Evolutionary conservation across 53 echinoderm and acorn worm species (phyloP).

Genomic region (Astropecten irregularis): DNA sequence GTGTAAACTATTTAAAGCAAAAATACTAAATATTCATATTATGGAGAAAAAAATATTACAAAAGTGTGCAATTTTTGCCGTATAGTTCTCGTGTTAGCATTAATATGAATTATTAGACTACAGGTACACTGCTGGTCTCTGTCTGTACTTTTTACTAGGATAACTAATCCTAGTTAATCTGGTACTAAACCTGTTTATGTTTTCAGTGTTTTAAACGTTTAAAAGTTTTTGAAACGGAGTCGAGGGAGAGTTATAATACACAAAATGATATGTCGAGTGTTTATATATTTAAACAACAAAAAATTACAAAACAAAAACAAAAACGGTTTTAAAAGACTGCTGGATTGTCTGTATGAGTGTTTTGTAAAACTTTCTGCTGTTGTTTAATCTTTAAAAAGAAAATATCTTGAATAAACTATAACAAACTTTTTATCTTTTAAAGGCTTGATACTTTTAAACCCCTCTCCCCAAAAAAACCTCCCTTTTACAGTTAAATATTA

Average conservation of each 20-base stretch:
- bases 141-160: slow-evolving; percentile 38
- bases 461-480: too few species aligned
- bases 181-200: slow-evolving; percentile 7
- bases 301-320: too few species aligned
- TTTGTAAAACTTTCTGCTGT: slow-evolving; percentile 35
- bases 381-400: too few species aligned
- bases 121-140: slow-evolving; percentile 36
- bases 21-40: too few species aligned
- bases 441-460: slow-evolving; percentile 8
- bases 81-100: slow-evolving; percentile 30
- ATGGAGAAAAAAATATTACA: too few species aligned
- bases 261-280: neutral
- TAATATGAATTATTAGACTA: too few species aligned
- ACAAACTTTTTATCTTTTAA: slow-evolving; percentile 27
- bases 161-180: slow-evolving; percentile 21
- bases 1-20: slow-evolving; percentile 22
- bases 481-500: too few species aligned
- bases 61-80: slow-evolving; percentile 39
- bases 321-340: slow-evolving; percentile 30
- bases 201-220: neutral
- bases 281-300: too few species aligned
- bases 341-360: slow-evolving; percentile 38
- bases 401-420: slow-evolving; percentile 7
- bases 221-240: neutral
- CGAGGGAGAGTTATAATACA: neutral